These are phyloP conservation scores for Schizopygopsis malacanthus DNA, from an alignment of 2,797 vertebrate genomes.

Conservation along the genomic window DNA sequence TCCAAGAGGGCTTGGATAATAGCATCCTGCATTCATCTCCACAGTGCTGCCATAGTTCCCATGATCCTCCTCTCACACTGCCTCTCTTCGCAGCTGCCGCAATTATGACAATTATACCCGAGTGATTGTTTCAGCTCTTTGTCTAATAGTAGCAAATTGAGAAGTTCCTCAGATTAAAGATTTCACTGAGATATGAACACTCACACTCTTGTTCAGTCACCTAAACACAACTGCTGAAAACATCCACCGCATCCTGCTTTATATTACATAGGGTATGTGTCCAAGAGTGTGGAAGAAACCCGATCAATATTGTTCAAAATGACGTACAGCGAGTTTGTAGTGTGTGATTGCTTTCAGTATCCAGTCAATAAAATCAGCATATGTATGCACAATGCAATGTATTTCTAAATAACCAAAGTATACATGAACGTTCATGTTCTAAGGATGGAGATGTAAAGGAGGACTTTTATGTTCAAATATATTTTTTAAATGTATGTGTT, in stretches of 20 bases:
- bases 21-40: constrained; percentile 19
- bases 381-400: not conserved
- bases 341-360: not conserved
- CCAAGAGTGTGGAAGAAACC: not conserved
- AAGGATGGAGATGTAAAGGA: too few relatives aligned
- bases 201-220: not conserved
- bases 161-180: constrained; percentile 20
- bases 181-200: not conserved
- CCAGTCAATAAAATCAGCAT: not conserved
- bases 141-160: constrained; percentile 17
- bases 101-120: constrained; percentile 36
- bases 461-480: too few relatives aligned
- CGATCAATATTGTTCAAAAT: not conserved
- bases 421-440: not conserved
- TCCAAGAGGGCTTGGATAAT: constrained; percentile 17
- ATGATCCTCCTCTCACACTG: constrained; percentile 10
- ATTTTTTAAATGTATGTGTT: too few relatives aligned
- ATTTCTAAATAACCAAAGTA: not conserved
- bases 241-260: not conserved
- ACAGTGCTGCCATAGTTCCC: not conserved
- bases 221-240: not conserved
- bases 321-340: not conserved
- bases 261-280: not conserved
- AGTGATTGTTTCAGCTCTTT: constrained; percentile 34
- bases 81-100: not conserved